Base-by-base conservation (phyloP, 1,140 invertebrate genomes). In the Spodoptera frugiperda region DNA sequence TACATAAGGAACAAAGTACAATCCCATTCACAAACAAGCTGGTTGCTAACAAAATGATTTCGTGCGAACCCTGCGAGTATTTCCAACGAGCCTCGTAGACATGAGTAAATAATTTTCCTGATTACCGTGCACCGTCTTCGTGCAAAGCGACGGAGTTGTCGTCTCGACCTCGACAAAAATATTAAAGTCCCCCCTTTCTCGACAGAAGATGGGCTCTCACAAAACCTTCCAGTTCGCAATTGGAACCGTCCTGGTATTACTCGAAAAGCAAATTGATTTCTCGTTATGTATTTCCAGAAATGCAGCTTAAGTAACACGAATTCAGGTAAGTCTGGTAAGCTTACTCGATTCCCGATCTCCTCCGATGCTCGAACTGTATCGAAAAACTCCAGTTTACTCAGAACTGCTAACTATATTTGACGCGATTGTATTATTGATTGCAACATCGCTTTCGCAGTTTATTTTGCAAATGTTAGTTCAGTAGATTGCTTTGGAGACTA, bases 61-160 rank as follows among this genome's bases (percentile, higher is more conserved):
- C 14, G 53, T 74, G 78, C 2, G 79, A 92, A 51, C 91, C 91
- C 89, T 93, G 82, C 44, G 15, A 17, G 76, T 81, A 80, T 85
- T 87, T 75, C 76, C 84, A 81, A 83, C 82, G 79, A 84, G 84
- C 61, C 81, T 72, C 73, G 85, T 79, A 92, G 89, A 92, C 88
- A 87, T 91, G 89, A 87, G 91, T 93, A 93, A 93, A 93, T 91
- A 93, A 93, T 91, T 93, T 91, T 85, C 86, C 86, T 93, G 90
- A 92, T 93, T 93, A 93, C 88, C 89, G 89, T 86, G 84, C 85
- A 82, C 74, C 91, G 82, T 86, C 89, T 88, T 84, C 82, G 78
- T 83, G 84, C 84, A 83, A 87, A 89, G 82, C 84, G 83, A 79
- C 75, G 78, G 67, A 76, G 77, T 77, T 79, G 82, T 82, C 77